Conservation (phyloP, 2,888 invertebrate genomes). For the Agonopterix heracliana region DNA sequence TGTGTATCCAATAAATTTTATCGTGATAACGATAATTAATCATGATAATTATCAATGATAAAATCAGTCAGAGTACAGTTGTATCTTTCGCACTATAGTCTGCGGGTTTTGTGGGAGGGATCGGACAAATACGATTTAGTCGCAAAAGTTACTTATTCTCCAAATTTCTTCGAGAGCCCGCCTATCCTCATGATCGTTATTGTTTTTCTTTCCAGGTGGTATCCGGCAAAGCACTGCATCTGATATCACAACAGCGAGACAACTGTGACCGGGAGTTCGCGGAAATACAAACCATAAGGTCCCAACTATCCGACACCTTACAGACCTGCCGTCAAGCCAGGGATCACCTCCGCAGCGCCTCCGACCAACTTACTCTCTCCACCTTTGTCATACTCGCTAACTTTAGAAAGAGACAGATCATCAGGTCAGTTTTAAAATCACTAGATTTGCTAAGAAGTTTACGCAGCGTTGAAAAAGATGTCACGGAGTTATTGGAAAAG, state of each 20-base stretch:
- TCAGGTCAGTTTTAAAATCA: constrained; percentile 86
- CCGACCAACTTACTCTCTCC: constrained; percentile 88
- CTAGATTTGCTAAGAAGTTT: constrained; percentile 68
- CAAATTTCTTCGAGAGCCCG: too few relatives aligned
- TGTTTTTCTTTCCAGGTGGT: constrained; percentile 76
- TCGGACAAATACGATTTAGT: too few relatives aligned
- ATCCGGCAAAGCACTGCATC: constrained; percentile 93
- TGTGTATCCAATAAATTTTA: too few relatives aligned
- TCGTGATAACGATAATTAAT: too few relatives aligned
- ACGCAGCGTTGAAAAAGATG: constrained; percentile 89
- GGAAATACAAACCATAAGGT: constrained; percentile 82
- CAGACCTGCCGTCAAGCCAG: constrained; percentile 84
- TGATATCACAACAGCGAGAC: constrained; percentile 94
- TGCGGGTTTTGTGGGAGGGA: too few relatives aligned
- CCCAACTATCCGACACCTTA: constrained; percentile 81
- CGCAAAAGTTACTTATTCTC: too few relatives aligned
- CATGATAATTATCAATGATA: too few relatives aligned
- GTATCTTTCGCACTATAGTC: too few relatives aligned
- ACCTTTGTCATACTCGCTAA: constrained; percentile 94
- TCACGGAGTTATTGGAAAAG: constrained; percentile 86
- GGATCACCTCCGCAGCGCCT: constrained; percentile 83
- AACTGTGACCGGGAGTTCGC: constrained; percentile 91
- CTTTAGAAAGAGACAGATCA: constrained; percentile 90
- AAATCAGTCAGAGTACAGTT: too few relatives aligned
- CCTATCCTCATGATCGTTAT: too few relatives aligned